Conservation (phyloP, 2,113 vertebrate species). For the Platysternon megacephalum region DNA sequence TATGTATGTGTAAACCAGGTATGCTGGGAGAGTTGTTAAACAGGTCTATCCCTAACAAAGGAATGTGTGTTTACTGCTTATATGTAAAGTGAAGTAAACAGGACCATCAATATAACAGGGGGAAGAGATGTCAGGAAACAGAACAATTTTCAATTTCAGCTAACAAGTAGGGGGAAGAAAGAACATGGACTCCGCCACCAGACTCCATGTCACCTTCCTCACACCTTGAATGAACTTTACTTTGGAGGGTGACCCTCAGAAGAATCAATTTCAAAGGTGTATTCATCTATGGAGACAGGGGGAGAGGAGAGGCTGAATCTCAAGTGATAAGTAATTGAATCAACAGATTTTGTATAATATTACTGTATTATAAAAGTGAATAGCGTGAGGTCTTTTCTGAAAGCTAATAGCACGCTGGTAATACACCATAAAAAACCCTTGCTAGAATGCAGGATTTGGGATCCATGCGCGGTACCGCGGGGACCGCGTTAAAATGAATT, state of each 20-base stretch:
- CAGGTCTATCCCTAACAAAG: neutral
- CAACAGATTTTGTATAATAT: neutral
- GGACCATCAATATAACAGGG: neutral
- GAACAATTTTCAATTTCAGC: neutral
- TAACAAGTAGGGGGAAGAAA: neutral
- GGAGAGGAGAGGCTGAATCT: too few species aligned
- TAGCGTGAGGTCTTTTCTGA: neutral
- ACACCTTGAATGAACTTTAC: neutral
- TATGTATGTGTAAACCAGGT: too few species aligned
- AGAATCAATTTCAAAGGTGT: too few species aligned
- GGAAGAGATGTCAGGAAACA: neutral
- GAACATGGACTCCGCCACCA: neutral
- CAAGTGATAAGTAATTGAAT: too few species aligned
- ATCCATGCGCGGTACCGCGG: too few species aligned
- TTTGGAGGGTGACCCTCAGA: neutral
- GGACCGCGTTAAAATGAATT: too few species aligned
- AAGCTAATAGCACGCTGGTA: neutral
- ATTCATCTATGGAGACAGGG: too few species aligned
- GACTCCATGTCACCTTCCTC: neutral
- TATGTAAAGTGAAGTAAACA: neutral
- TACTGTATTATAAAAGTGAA: neutral
- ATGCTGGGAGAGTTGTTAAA: neutral
- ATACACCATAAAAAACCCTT: too few species aligned
- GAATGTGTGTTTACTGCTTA: neutral
- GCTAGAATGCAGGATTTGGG: too few species aligned